phyloP scores from a whole-genome alignment of 2,113 vertebrate genomes.

The Daphoenositta chrysoptera region DNA sequence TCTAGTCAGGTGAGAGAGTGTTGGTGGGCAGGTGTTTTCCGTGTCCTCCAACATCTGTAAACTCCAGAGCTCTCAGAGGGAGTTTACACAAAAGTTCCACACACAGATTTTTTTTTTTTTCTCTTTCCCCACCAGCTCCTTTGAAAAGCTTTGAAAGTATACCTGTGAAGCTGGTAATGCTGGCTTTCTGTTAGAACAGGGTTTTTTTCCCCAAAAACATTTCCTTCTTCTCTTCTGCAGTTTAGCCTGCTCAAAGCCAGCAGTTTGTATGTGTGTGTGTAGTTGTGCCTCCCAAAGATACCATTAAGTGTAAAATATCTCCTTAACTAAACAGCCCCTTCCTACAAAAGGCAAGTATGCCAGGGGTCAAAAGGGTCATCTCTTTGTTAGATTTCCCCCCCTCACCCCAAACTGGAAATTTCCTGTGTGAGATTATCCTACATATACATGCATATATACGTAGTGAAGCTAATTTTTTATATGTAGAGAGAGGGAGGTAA shows the following conservation, averaged over 20 bases:
- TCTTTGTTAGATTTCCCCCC: background rate
- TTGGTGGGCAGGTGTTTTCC: constrained; percentile 12
- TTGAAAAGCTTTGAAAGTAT: background rate
- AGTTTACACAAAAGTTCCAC: constrained; percentile 23
- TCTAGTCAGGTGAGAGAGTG: background rate
- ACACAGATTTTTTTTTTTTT: background rate
- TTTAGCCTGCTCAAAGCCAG: background rate
- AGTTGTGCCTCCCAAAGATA: background rate
- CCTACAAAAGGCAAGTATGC: constrained; percentile 31
- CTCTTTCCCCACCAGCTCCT: background rate
- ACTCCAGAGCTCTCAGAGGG: background rate
- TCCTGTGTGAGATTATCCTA: background rate
- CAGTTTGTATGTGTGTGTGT: background rate
- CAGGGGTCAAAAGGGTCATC: constrained; percentile 13
- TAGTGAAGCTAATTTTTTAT: background rate
- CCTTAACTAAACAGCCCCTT: constrained; percentile 51
- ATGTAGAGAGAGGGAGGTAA: background rate
- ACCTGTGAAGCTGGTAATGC: background rate
- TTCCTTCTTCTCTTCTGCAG: background rate
- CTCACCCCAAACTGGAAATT: background rate
- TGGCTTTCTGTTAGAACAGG: background rate
- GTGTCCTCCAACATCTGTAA: background rate
- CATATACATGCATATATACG: background rate
- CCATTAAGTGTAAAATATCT: background rate
- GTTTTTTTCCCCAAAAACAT: background rate